Percentiles rank a stretch among this genome's conserved stretches.
Conservation (phyloP, 2,888 invertebrate species). For the Xestia xanthographa region DNA sequence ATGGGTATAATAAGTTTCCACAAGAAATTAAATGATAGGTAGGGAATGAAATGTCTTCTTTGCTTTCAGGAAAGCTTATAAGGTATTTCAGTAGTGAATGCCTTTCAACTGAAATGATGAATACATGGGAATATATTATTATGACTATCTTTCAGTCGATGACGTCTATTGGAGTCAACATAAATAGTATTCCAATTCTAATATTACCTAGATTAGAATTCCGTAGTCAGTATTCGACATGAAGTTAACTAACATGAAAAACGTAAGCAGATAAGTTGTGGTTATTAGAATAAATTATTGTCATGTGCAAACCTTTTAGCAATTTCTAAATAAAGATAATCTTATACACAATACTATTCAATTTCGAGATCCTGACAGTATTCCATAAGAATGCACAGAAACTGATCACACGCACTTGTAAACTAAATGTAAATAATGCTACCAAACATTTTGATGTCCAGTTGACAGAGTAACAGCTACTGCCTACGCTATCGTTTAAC, state of each 20-base stretch:
- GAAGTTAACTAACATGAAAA: not conserved
- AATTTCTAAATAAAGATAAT: not conserved
- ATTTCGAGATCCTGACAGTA: not conserved
- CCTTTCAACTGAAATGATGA: not conserved
- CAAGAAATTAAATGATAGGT: not conserved
- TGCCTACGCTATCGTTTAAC: slow-evolving; percentile 75
- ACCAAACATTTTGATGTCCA: slow-evolving; percentile 66
- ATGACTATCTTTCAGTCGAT: not conserved
- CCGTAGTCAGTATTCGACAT: not conserved
- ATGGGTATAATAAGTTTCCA: slow-evolving; percentile 10
- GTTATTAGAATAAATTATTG: not conserved
- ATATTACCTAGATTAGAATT: not conserved
- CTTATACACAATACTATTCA: not conserved
- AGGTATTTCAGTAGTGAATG: not conserved
- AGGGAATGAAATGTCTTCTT: not conserved
- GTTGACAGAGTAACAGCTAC: slow-evolving; percentile 71
- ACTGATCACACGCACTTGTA: slow-evolving; percentile 38
- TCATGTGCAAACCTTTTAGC: not conserved
- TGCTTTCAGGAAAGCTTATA: not conserved
- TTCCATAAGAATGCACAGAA: slow-evolving; percentile 9
- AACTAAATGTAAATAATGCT: slow-evolving; percentile 63
- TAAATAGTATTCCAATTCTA: not conserved
- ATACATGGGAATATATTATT: not conserved
- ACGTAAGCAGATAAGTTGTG: not conserved
- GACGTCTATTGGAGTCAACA: too few species aligned